Conservation (phyloP, 2,797 vertebrate species). For the Esox masquinongy region DNA sequence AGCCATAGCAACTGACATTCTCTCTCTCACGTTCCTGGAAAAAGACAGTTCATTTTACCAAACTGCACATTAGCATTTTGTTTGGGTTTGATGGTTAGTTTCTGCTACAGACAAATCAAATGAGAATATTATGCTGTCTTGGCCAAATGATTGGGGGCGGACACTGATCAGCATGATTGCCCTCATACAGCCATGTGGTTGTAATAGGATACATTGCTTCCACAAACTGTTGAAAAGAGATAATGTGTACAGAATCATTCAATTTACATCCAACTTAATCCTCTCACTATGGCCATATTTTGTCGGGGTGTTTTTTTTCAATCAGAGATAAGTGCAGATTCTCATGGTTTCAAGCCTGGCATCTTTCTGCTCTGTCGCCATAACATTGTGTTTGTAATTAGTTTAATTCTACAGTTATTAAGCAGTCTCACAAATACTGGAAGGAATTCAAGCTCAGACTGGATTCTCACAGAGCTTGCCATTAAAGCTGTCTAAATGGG, state of each 20-base stretch:
- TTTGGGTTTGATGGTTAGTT: conserved; percentile 10
- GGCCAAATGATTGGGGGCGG: conserved; percentile 3
- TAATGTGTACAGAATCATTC: conserved; percentile 39
- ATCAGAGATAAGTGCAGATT: conserved; percentile 50
- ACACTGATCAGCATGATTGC: not conserved
- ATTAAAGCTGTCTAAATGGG: conserved; percentile 51
- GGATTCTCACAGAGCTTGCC: conserved; percentile 51
- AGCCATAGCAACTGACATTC: conserved; percentile 49
- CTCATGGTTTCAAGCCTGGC: conserved; percentile 46
- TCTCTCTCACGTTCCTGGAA: conserved; percentile 33
- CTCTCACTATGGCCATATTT: conserved; percentile 29
- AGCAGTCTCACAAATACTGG: conserved; percentile 49
- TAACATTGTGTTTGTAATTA: conserved; percentile 61
- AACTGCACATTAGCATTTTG: conserved; percentile 15
- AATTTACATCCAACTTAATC: conserved; percentile 33
- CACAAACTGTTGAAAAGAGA: not conserved
- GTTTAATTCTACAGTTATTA: conserved; percentile 66
- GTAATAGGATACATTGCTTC: conserved; percentile 18
- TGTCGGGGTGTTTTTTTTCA: conserved; percentile 30
- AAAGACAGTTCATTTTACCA: conserved; percentile 19
- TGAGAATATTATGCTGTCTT: not conserved
- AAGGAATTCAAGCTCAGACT: conserved; percentile 48
- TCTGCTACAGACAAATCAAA: conserved; percentile 9
- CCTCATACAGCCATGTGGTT: not conserved
- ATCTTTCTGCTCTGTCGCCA: conserved; percentile 19